Evolutionary conservation across 23 tunicate species (phyloP).

Genomic region (Halocynthia aurantium): DNA sequence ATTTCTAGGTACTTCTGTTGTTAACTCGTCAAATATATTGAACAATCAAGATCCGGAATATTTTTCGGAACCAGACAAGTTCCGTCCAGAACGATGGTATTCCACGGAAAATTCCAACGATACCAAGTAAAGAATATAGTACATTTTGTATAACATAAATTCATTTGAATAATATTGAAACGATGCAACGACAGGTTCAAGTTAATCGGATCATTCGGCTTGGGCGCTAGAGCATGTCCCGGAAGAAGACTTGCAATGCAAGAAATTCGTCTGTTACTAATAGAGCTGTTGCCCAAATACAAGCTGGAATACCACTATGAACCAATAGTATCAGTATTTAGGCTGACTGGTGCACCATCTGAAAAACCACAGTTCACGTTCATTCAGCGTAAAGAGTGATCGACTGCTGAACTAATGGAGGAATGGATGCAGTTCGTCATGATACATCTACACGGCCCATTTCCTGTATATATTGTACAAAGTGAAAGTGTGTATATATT

Average conservation of each 20-base stretch:
- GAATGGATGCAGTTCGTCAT: too few relatives aligned
- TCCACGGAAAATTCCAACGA: too few relatives aligned
- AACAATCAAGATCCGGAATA: background rate
- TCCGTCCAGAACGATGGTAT: slow-evolving; percentile 14
- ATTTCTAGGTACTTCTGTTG: slow-evolving; percentile 6
- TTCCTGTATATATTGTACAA: too few relatives aligned
- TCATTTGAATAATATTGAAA: too few relatives aligned
- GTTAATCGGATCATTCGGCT: slow-evolving; percentile 42
- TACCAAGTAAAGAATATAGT: too few relatives aligned
- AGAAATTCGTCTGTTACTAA: slow-evolving; percentile 24
- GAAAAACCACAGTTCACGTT: slow-evolving; percentile 45
- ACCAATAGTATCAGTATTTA: slow-evolving; percentile 16
- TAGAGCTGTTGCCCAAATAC: slow-evolving; percentile 25
- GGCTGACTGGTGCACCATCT: slow-evolving; percentile 5
- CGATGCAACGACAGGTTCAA: slow-evolving; percentile 17
- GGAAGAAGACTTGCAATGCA: slow-evolving; percentile 48
- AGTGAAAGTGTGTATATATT: too few relatives aligned
- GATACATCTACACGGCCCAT: too few relatives aligned
- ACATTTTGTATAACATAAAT: too few relatives aligned
- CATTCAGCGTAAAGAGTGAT: slow-evolving; percentile 5
- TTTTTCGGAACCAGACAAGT: slow-evolving; percentile 9
- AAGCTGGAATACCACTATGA: slow-evolving; percentile 42
- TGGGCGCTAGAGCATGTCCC: slow-evolving; percentile 44
- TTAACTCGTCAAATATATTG: slow-evolving; percentile 4
- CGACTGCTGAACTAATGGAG: too few relatives aligned